Evolutionary conservation across 2,888 invertebrate species (phyloP), one percentile per base, ranked within the genome.

Genomic region (Apamea monoglypha): DNA sequence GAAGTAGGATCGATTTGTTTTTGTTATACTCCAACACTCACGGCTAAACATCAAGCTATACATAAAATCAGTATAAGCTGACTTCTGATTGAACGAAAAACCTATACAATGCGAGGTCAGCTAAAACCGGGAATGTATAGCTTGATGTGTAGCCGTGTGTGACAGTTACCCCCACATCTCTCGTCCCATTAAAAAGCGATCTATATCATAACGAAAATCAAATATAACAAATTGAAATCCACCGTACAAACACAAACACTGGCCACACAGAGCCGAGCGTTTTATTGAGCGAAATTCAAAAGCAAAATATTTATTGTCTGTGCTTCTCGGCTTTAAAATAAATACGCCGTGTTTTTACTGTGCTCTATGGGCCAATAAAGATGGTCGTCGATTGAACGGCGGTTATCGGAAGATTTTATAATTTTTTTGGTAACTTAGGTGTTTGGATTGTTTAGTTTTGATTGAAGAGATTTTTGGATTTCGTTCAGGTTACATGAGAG

Each of bases 281-380:
- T 94, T 91, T 92, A 93, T 94, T 85, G 88, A 91, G 92, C 84
- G 86, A 91, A 90, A 91, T 94, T 95, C 93, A 93, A 93, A 94
- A 93, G 93, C 91, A 92, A 93, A 95, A 95, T 94, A 94, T 95
- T 95, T 95, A 95, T 94, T 94, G 93, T 93, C 83, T 88, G 76
- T 79, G 84, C 75, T 81, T 90, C 89, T 88, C 89, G 87, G 89
- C 90, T 92, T 89, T 90, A 91, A 93, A 92, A 92, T 56, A 94
- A 94, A 94, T 87, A 93, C 71, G 77, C 78, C 69, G 76, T 88
- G 76, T 90, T 88, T 91, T 89, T 87, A 89, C 74, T 76, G 50
- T 74, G 75, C 47, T 81, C 81, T 80, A 59, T 78, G 56, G 71
- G 36, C 70, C 78, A 80, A 80, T 89, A 81, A 75, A 74, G 69